Base-by-base conservation (phyloP, 2,888 invertebrate genomes). In the Sarcophaga subvicina region DNA sequence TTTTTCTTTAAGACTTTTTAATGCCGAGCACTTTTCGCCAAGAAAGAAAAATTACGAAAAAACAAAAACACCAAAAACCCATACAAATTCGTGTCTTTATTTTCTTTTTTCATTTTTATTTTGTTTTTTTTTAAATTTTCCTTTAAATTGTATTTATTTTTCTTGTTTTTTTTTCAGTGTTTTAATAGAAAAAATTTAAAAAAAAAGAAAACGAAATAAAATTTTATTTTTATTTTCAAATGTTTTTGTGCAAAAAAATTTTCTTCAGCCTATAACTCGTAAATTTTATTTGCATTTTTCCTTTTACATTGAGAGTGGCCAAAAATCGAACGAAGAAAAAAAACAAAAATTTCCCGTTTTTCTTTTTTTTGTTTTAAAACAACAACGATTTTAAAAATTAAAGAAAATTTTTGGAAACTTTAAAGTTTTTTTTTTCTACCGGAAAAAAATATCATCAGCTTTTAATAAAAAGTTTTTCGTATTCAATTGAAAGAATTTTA, bases 201-300 rank as follows among this genome's bases (percentile, higher is more conserved):
- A n/a, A 37, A 27, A 66, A 71, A 22, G 37, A 37, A 37, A 37
- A 37, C 37, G 49, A 60, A 62, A 60, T 25, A 54, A 60, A 63
- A 70, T 20, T 59, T 49, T 47, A 8, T 11, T 63, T 64, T 62
- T 2, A 22, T 2, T 59, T n/a, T 63, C 62, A 69, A 73, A 73
- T 83, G 73, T 67, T 73, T 73, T 79, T 79, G 25, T 73, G 37
- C 8, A 37, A 37, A 8, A 37, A 60, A 83, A 83, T 70, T 64
- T 75, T 59, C 54, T 49, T 22, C 63, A 80, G 22, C 63, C 37
- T 71, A 72, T 66, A 47, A 69, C 47, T 54, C 22, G 60, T 72
- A 37, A 78, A 62, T 62, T 75, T 69, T 67, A 79, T 62, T 37
- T 37, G 37, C 4, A 54, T 11, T 63, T 12, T 76, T 22, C 22